Evolutionary conservation across 2,797 vertebrate genomes (phyloP), one percentile per base, ranked within the genome.

Genomic region (Hafferia zeledoni): DNA sequence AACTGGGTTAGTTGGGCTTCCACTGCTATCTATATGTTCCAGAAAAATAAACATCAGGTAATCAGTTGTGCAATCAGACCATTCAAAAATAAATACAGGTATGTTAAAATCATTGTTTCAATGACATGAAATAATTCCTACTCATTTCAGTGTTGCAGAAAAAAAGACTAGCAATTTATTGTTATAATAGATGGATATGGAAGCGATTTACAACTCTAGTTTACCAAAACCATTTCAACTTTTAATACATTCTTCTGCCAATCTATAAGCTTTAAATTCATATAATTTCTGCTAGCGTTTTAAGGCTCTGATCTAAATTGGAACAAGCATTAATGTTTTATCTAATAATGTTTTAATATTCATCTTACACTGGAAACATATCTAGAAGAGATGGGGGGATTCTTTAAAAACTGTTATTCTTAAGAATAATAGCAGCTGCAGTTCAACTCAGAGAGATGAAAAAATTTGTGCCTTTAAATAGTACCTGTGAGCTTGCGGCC

Each of bases 341-440:
- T 86, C 5, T 53, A 22, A 18, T n/a, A 56, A 56, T 35, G 13
- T 9, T 65, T 84, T 80, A 67, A 74, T 22, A 47, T 39, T 75
- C 30, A n/a, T 61, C 3, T 4, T 49, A 28, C 17, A 53, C 6
- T 83, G 35, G 67, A 88, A 88, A 49, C 1, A 23, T 16, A 13
- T 13, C 52, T n/a, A 16, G 17, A 75, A 61, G 2, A 35, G 11
- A 17, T 65, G 6, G 5, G 8, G 3, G 0, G 1, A 28, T 0
- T 0, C 27, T 43, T 70, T 47, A 49, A 74, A 59, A 64, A 47
- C 5, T 39, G 28, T 59, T 37, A 47, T 22, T 47, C 39, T 20
- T 17, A 13, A 14, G 46, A 56, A 27, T 30, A 52, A 52, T 52
- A 30, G 27, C 17, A 30, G 0, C 8, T 74, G 4, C 11, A 55